Evolutionary conservation across 2,113 vertebrate genomes (phyloP).

Genomic region (Atherinomorus stipes): DNA sequence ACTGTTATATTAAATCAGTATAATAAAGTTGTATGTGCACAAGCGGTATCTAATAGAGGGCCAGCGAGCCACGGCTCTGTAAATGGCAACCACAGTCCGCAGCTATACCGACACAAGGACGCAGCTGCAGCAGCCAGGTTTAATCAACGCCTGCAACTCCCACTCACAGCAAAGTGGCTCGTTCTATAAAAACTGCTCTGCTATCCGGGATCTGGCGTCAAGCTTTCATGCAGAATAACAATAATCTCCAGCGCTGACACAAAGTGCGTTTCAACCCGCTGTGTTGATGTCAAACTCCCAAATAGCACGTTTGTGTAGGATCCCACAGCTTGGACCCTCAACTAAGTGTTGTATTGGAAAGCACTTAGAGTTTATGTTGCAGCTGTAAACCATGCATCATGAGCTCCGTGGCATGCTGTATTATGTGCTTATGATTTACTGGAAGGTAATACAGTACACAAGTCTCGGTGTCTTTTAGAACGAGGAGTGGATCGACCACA

Average conservation of each 20-base stretch:
- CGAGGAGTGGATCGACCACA: conserved; percentile 6
- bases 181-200: conserved; percentile 32
- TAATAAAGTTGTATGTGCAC: conserved; percentile 79
- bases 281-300: conserved; percentile 53
- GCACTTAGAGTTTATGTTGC: not conserved
- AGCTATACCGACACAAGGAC: conserved; percentile 54
- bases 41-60: conserved; percentile 79
- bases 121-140: conserved; percentile 69
- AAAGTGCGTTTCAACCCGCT: conserved; percentile 52
- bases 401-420: not conserved
- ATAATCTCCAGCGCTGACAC: conserved; percentile 23
- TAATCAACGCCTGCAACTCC: conserved; percentile 66
- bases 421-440: conserved; percentile 20
- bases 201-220: conserved; percentile 28
- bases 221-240: conserved; percentile 46
- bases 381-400: conserved; percentile 21
- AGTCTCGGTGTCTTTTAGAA: conserved; percentile 19
- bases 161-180: conserved; percentile 53
- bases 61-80: conserved; percentile 22
- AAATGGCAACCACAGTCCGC: conserved; percentile 40
- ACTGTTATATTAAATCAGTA: conserved; percentile 83
- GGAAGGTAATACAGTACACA: conserved; percentile 1
- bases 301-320: conserved; percentile 10
- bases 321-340: not conserved
- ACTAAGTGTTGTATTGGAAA: not conserved